Evolutionary conservation across 1,140 invertebrate species (phyloP), one percentile per base, ranked within the genome.

Genomic region (Lasioglossum albipes): DNA sequence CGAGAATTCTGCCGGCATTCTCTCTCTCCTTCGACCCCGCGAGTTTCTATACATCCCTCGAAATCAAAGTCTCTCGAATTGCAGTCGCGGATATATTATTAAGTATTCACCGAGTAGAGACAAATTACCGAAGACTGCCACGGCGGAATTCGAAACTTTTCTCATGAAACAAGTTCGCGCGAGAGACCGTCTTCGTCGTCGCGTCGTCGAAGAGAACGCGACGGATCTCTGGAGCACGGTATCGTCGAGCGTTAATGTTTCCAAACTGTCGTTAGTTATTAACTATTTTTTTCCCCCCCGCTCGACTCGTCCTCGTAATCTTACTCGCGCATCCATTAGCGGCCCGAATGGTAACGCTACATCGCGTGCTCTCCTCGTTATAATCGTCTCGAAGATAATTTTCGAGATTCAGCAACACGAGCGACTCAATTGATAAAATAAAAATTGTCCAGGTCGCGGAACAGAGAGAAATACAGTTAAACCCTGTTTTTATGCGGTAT

Each of bases 61-160:
- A 74, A 79, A 79, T 79, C 77, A 74, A 79, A 79, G 77, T 79
- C 71, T 72, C 52, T 42, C 27, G 61, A 79, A 67, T 74, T 67
- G 62, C 70, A 79, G 62, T 20, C 62, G 68, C 41, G 77, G 41
- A 79, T 79, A 67, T 57, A 74, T 74, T 79, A 79, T 79, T 79
- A 79, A 66, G 77, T 74, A 79, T 79, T 79, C 77, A 79, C 20
- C 41, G 77, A 59, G 62, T 79, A 52, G 71, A 79, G 77, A 74
- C 77, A 66, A 79, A 79, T 79, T 79, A 79, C 71, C 36, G 77
- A 79, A 79, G 52, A 9, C 77, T 74, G 62, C 18, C 36, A 64
- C 71, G 41, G 41, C 18, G 61, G 41, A 79, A 79, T 79, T 67
- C 22, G 70, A 79, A 79, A 79, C 77, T 79, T 79, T 79, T 79